Conservation (phyloP, 2,888 invertebrate genomes). For the Julus scanicus region DNA sequence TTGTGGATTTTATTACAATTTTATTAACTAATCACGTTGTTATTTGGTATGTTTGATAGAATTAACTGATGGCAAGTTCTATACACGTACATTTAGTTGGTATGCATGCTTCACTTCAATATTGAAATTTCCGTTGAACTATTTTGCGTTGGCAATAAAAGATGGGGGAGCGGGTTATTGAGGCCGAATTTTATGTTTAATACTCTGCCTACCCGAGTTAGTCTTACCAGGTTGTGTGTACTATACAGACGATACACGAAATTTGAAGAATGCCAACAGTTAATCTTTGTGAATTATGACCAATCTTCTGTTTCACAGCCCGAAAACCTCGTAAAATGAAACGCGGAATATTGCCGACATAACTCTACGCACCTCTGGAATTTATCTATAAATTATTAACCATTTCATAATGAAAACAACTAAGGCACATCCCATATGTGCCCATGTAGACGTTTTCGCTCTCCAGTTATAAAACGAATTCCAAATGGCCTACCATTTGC, state of each 20-base stretch:
- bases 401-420: slow-evolving; percentile 42
- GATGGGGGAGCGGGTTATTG: not conserved
- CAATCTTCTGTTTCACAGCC: slow-evolving; percentile 42
- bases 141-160: not conserved
- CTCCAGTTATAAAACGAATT: not conserved
- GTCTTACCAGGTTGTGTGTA: not conserved
- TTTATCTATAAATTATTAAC: slow-evolving; percentile 39
- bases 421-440: slow-evolving; percentile 16
- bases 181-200: not conserved
- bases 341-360: slow-evolving; percentile 38
- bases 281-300: slow-evolving; percentile 10
- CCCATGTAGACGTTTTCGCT: not conserved
- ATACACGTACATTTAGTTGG: not conserved
- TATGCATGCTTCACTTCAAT: no score
- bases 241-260: not conserved
- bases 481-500: slow-evolving; percentile 23
- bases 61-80: no score
- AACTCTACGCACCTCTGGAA: slow-evolving; percentile 29
- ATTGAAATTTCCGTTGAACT: not conserved
- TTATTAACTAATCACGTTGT: no score
- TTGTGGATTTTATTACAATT: no score
- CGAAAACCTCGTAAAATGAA: slow-evolving; percentile 7
- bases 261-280: slow-evolving; percentile 34
- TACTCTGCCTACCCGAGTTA: not conserved
- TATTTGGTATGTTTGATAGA: no score